Percentiles rank a stretch among this genome's conserved stretches.
Conservation (phyloP, 2,888 invertebrate genomes). For the Caenorhabditis sp. region DNA sequence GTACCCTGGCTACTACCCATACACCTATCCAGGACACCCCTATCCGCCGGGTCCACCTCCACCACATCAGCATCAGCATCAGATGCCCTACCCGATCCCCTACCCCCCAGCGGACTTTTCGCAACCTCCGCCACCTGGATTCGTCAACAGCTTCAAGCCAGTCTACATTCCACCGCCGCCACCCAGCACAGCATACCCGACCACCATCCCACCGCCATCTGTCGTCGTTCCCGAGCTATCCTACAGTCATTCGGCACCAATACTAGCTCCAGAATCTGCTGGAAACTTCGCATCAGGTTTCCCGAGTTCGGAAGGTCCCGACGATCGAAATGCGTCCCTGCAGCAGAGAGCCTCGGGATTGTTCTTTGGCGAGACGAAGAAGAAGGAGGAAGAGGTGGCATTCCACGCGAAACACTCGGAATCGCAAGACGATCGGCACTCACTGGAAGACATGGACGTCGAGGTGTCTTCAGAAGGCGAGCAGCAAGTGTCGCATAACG, state of each 20-base stretch:
- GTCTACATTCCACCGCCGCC: not conserved
- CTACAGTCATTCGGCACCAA: not conserved
- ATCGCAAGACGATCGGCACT: conserved; percentile 47
- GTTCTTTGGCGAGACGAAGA: not conserved
- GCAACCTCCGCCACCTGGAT: conserved; percentile 41
- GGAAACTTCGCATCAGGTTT: no score
- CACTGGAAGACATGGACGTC: conserved; percentile 65
- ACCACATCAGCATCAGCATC: not conserved
- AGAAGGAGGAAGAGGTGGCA: not conserved
- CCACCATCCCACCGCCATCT: not conserved
- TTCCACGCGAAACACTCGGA: not conserved
- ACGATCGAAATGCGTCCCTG: conserved; percentile 19
- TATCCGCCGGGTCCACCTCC: not conserved
- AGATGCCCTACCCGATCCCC: not conserved
- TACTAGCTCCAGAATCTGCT: conserved; percentile 22
- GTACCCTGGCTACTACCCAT: not conserved
- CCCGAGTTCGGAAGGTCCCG: no score
- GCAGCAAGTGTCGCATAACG: not conserved
- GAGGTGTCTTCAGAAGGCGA: conserved; percentile 59
- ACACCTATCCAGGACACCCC: not conserved
- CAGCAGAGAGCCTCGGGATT: conserved; percentile 31
- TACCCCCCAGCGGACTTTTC: conserved; percentile 13
- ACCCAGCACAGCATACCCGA: not conserved
- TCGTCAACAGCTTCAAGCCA: conserved; percentile 16
- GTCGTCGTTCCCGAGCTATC: not conserved